These are phyloP conservation scores for Chelonia mydas DNA, from an alignment of 2,797 vertebrate species.

Conservation along the genomic window DNA sequence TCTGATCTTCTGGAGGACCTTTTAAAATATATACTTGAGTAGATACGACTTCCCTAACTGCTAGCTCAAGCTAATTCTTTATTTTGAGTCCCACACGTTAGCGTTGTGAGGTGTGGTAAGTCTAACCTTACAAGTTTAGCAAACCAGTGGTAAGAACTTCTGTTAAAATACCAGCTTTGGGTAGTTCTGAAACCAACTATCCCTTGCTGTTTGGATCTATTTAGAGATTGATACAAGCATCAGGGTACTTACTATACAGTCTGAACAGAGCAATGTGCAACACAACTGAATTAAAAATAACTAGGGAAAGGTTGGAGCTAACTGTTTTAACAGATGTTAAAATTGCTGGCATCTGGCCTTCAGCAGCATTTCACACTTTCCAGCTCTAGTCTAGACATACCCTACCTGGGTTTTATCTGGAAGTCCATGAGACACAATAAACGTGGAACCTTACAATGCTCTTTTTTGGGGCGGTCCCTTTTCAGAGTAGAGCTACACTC, in stretches of 20 bases:
- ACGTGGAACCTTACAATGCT: neutral
- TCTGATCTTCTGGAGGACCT: neutral
- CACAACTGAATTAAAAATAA: neutral
- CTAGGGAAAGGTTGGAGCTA: neutral
- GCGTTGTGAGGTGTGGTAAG: neutral
- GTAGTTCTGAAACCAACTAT: neutral
- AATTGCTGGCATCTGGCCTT: conserved; percentile 3
- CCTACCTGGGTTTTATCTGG: neutral
- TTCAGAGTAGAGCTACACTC: neutral
- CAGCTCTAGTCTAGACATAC: neutral
- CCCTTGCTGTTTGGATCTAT: neutral
- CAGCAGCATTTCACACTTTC: neutral
- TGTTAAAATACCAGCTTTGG: neutral
- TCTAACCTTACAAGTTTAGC: neutral
- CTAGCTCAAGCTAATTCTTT: neutral
- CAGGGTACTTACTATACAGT: neutral
- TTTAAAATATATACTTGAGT: conserved; percentile 26
- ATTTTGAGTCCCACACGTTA: neutral
- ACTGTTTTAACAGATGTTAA: conserved; percentile 25
- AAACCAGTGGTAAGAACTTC: neutral
- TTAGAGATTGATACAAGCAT: neutral
- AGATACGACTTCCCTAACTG: neutral
- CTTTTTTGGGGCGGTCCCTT: neutral
- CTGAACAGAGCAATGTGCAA: neutral
- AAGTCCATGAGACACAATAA: neutral